Percentiles rank a stretch among this genome's conserved stretches.
Conservation (phyloP, 2,888 invertebrate genomes). For the Nomada ferruginata region DNA sequence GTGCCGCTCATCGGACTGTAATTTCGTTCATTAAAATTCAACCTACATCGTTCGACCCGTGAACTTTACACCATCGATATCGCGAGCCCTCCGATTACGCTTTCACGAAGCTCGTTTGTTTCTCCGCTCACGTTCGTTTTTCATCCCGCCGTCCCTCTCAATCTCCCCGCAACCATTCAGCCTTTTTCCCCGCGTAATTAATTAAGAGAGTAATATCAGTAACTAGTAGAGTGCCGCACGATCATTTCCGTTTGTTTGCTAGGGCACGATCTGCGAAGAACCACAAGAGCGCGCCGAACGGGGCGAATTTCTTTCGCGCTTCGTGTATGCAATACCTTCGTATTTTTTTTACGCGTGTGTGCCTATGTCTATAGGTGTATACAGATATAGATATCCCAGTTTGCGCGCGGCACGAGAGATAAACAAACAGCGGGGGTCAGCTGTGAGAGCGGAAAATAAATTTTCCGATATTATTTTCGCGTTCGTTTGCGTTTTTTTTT, state of each 20-base stretch:
- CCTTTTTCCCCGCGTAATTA: constrained; percentile 57
- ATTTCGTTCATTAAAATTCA: constrained; percentile 11
- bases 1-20: background rate
- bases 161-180: constrained; percentile 22
- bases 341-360: background rate
- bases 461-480: constrained; percentile 47
- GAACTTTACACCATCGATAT: constrained; percentile 19
- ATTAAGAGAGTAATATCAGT: constrained; percentile 67
- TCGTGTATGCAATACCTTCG: background rate
- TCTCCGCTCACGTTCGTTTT: constrained; percentile 37
- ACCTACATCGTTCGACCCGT: constrained; percentile 23
- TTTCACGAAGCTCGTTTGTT: constrained; percentile 32
- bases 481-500: constrained; percentile 8
- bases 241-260: constrained; percentile 47
- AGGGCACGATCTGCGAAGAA: constrained; percentile 60
- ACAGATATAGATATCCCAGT: background rate
- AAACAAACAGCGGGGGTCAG: constrained; percentile 28
- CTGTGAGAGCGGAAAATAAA: constrained; percentile 30
- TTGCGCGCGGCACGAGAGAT: constrained; percentile 19
- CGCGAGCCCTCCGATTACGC: constrained; percentile 33
- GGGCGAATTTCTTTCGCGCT: constrained; percentile 13
- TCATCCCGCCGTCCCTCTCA: constrained; percentile 45
- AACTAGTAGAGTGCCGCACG: constrained; percentile 39
- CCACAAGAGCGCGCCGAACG: constrained; percentile 21
- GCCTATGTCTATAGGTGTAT: background rate